Percentiles rank a stretch among this genome's conserved stretches.
These are phyloP conservation scores for Avahi laniger DNA, from an alignment of 2,797 vertebrate genomes.

Conservation along the genomic window DNA sequence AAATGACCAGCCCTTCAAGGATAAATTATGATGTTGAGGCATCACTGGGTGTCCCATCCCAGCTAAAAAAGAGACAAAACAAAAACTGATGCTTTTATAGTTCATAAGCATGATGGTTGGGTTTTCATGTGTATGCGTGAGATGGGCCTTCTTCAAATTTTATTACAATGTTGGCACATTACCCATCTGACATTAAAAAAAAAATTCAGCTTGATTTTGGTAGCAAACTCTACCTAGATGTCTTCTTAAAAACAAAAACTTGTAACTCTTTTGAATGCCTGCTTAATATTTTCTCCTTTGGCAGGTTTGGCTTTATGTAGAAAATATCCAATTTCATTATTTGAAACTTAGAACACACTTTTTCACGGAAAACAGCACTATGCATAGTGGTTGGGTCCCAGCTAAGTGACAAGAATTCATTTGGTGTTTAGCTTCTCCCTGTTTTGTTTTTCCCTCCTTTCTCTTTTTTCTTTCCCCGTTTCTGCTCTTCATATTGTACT, in stretches of 20 bases:
- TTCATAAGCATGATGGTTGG: neutral
- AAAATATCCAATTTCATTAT: constrained; percentile 9
- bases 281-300: constrained; percentile 4
- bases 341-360: neutral
- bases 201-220: neutral
- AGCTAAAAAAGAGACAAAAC: neutral
- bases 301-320: neutral
- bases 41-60: neutral
- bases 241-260: neutral
- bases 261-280: constrained; percentile 14
- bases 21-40: neutral
- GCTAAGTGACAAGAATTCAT: neutral
- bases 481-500: neutral
- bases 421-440: neutral
- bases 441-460: neutral
- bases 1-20: neutral
- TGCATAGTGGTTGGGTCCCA: neutral
- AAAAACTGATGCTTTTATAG: neutral
- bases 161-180: neutral
- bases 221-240: neutral
- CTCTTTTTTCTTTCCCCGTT: neutral
- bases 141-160: neutral
- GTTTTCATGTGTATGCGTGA: neutral
- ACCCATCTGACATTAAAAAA: neutral
- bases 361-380: neutral